Percentiles rank a stretch among this genome's conserved stretches.
Conservation (phyloP, 2,797 vertebrate genomes). For the Manis javanica region DNA sequence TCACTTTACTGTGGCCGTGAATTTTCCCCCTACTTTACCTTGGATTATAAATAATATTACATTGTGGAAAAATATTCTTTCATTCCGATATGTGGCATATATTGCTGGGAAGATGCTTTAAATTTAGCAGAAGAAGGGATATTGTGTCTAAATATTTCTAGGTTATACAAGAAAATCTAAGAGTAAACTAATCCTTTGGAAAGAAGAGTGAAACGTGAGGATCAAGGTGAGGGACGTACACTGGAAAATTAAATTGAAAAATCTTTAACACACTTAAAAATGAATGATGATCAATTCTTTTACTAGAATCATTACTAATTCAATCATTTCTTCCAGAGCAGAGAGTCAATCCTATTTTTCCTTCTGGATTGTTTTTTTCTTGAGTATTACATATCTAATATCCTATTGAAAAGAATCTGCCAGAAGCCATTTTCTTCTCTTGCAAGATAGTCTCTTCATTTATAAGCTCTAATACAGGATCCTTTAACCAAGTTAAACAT, state of each 20-base stretch:
- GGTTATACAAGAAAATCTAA: neutral
- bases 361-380: neutral
- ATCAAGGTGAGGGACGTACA: neutral
- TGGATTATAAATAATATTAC: neutral
- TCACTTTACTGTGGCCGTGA: neutral
- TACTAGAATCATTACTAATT: slow-evolving; percentile 8
- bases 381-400: neutral
- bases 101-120: neutral
- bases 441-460: slow-evolving; percentile 39
- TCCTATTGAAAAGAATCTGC: neutral
- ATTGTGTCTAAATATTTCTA: neutral
- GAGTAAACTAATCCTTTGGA: neutral
- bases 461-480: neutral
- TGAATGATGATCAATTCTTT: neutral
- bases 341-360: neutral
- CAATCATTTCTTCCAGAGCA: neutral
- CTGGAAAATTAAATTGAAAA: neutral
- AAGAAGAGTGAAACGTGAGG: neutral
- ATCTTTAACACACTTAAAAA: neutral
- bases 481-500: neutral
- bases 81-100: neutral
- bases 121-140: slow-evolving; percentile 10
- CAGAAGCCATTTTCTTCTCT: neutral
- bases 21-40: neutral
- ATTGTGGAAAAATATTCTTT: neutral